Evolutionary conservation across 2,888 invertebrate genomes (phyloP), one percentile per base, ranked within the genome.

Genomic region (Drosophila paramelanica): DNA sequence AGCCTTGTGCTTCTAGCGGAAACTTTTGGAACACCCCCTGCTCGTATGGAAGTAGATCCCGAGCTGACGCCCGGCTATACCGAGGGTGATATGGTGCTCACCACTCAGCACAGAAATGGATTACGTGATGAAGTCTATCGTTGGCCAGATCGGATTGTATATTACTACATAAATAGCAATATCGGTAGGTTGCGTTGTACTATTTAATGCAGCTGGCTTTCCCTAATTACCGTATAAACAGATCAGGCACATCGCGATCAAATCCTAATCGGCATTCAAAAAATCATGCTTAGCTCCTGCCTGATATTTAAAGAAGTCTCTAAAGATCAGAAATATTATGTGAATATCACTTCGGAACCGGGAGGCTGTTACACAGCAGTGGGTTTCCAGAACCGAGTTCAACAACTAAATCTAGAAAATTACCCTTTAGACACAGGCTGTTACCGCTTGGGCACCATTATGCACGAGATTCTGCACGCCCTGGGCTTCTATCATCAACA

Each of bases 321-420:
- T 0, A 92, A 93, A 0, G 74, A 77, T 13, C 81, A 83, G 8
- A 33, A 39, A 0, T 72, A 78, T 38, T 92, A 81, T 60, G 81
- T 92, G 13, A 85, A 86, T 39, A 89, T 92, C 0, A 90, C 89
- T 0, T 82, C 87, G 0, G 42, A 74, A 20, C 51, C 59, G 0
- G 41, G 94, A 0, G 96, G 96, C 0, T 97, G 96, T 87, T 96
- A 95, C 95, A 96, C 96, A 13, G 94, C 94, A 65, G 96, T 97
- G 0, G 96, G 96, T 0, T 93, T 94, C n/a, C 59, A 36, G 1
- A 95, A 95, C 2, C 39, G 14, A 3, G 77, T 81, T 0, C 89
- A 87, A 13, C 73, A 53, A 39, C 10, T 91, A 4, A 91, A 82
- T 36, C 31, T 82, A 42, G 33, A 88, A 23, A 49, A 46, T 5